Percentiles rank a stretch among this genome's conserved stretches.
phyloP scores from a whole-genome alignment of 2,888 invertebrate species.

The Drosophila mulleri region DNA sequence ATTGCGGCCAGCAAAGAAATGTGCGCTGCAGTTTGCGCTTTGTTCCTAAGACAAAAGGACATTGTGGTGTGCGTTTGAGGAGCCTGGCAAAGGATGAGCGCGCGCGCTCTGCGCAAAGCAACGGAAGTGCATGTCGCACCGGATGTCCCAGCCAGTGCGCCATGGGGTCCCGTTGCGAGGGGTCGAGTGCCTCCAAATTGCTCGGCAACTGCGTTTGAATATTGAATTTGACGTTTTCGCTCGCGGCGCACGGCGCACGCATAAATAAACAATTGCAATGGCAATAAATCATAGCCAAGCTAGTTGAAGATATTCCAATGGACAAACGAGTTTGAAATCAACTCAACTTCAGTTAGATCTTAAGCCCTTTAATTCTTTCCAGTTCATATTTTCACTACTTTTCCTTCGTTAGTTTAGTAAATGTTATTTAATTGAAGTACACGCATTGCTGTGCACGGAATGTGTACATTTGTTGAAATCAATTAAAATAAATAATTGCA shows the following conservation, averaged over 20 bases:
- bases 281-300: conserved; percentile 52
- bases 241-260: conserved; percentile 38
- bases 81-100: conserved; percentile 54
- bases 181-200: conserved; percentile 9
- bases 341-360: not conserved
- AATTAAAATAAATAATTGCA: conserved; percentile 66
- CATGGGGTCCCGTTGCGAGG: conserved; percentile 8
- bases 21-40: conserved; percentile 34
- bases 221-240: conserved; percentile 67
- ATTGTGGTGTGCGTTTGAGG: conserved; percentile 47
- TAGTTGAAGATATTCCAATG: conserved; percentile 8
- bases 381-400: no score
- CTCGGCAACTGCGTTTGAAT: conserved; percentile 62
- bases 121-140: conserved; percentile 78
- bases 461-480: conserved; percentile 42
- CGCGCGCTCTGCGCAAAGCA: conserved; percentile 55
- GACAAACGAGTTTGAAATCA: not conserved
- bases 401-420: not conserved
- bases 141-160: conserved; percentile 50
- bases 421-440: conserved; percentile 1
- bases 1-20: conserved; percentile 63
- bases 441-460: conserved; percentile 9
- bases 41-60: conserved; percentile 59
- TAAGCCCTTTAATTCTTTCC: not conserved
- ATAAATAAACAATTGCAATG: conserved; percentile 66